Conservation (phyloP, 2,888 invertebrate species). For the Phlogophora meticulosa region DNA sequence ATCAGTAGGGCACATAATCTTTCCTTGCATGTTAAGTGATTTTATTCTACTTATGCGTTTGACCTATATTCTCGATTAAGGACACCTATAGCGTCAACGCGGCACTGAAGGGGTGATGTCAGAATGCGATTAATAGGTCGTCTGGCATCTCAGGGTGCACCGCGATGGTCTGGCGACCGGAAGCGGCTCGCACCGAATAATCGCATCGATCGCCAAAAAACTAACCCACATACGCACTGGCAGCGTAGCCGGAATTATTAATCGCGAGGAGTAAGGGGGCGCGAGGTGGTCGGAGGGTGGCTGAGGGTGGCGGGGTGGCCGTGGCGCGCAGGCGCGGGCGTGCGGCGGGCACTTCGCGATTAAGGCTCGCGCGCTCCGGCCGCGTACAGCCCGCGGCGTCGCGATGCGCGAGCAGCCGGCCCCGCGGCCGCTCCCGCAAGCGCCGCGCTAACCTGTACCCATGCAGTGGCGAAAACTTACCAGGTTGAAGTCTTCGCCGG, state of each 20-base stretch:
- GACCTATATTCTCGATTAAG: constrained; percentile 65
- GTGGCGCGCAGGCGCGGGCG: constrained; percentile 83
- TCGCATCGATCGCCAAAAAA: constrained; percentile 91
- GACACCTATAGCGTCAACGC: constrained; percentile 63
- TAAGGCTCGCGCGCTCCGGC: constrained; percentile 89
- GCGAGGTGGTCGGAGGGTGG: constrained; percentile 76
- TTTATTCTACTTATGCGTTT: constrained; percentile 58
- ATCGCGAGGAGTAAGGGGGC: constrained; percentile 87
- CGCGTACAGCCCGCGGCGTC: constrained; percentile 85
- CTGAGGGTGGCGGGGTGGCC: constrained; percentile 74
- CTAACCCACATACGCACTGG: constrained; percentile 91
- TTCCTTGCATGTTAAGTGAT: constrained; percentile 61
- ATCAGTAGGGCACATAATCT: constrained; percentile 58
- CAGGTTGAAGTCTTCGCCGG: constrained; percentile 94
- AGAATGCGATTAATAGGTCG: constrained; percentile 85
- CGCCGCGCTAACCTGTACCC: constrained; percentile 93
- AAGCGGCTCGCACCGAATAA: constrained; percentile 87
- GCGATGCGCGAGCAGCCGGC: constrained; percentile 88
- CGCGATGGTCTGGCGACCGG: constrained; percentile 79
- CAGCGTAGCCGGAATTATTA: constrained; percentile 91
- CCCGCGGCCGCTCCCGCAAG: constrained; percentile 88
- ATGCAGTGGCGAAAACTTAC: constrained; percentile 97
- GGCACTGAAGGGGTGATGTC: constrained; percentile 76
- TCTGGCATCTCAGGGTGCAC: constrained; percentile 83
- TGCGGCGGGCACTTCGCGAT: constrained; percentile 88